These are phyloP conservation scores for Epinephelus lanceolatus DNA, from an alignment of 2,113 vertebrate genomes.

Conservation along the genomic window DNA sequence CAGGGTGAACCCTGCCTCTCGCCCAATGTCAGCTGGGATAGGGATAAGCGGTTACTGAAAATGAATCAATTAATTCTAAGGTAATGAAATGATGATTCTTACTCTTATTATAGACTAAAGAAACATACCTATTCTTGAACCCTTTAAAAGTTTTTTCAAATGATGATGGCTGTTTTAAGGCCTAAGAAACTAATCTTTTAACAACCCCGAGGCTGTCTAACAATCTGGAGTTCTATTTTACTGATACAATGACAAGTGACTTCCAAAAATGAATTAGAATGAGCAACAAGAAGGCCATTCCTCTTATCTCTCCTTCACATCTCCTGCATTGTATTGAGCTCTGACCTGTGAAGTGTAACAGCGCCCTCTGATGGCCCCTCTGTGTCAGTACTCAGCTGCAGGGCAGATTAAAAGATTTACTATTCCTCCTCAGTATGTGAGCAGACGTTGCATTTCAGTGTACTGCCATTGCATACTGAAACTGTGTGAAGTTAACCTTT, in stretches of 20 bases:
- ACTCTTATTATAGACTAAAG: too few relatives aligned
- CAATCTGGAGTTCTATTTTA: not conserved
- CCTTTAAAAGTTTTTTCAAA: not conserved
- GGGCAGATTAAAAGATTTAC: constrained; percentile 49
- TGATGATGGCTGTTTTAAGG: not conserved
- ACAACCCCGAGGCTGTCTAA: not conserved
- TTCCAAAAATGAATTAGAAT: not conserved
- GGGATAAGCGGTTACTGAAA: too few relatives aligned
- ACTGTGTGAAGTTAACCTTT: not conserved
- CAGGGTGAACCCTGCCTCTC: too few relatives aligned
- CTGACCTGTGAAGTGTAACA: constrained; percentile 9
- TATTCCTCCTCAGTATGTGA: constrained; percentile 30
- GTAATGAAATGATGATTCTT: too few relatives aligned
- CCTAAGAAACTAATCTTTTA: not conserved
- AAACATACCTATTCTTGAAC: too few relatives aligned
- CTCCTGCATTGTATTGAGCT: not conserved
- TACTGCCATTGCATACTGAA: constrained; percentile 9
- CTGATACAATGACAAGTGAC: not conserved
- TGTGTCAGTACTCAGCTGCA: constrained; percentile 52
- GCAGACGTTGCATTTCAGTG: constrained; percentile 35
- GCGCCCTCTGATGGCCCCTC: constrained; percentile 43
- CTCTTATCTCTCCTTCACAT: not conserved
- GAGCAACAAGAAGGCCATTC: not conserved
- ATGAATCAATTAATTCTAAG: too few relatives aligned
- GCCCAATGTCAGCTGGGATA: too few relatives aligned